Conservation (phyloP, 1,140 invertebrate species). For the Anastatus disparis region DNA sequence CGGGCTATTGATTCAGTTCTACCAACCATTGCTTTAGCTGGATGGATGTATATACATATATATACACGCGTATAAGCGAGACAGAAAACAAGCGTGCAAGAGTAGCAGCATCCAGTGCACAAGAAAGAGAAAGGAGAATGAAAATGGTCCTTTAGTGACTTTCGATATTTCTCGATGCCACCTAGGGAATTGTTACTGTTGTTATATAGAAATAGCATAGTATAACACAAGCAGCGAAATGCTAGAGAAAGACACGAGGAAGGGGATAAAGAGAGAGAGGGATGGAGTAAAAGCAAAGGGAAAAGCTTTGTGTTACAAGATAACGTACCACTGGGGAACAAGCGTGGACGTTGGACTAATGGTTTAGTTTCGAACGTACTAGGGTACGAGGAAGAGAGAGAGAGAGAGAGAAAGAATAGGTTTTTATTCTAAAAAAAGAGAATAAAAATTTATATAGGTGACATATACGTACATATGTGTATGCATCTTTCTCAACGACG, state of each 20-base stretch:
- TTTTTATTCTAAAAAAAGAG: not conserved
- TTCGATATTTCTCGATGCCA: constrained; percentile 20
- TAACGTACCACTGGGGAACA: constrained; percentile 16
- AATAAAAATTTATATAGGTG: not conserved
- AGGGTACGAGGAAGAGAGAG: not conserved
- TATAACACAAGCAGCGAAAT: too few species aligned
- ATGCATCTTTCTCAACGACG: too few species aligned
- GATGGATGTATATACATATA: too few species aligned
- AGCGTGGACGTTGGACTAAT: constrained; percentile 5
- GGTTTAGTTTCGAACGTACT: too few species aligned
- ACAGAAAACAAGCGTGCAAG: not conserved
- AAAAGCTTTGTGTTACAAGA: constrained; percentile 20
- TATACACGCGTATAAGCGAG: not conserved
- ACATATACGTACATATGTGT: too few species aligned
- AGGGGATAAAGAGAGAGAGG: too few species aligned
- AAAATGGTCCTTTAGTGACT: constrained; percentile 18
- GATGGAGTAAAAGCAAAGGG: too few species aligned
- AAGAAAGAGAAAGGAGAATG: too few species aligned
- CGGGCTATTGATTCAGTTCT: constrained; percentile 36
- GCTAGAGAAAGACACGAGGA: too few species aligned
- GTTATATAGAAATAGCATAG: too few species aligned
- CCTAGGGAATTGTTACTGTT: constrained; percentile 20
- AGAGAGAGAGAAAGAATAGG: not conserved
- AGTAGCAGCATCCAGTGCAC: not conserved
- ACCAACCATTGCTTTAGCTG: constrained; percentile 30